Evolutionary conservation across 2,797 vertebrate genomes (phyloP).

Genomic region (Pitangus sulphuratus): DNA sequence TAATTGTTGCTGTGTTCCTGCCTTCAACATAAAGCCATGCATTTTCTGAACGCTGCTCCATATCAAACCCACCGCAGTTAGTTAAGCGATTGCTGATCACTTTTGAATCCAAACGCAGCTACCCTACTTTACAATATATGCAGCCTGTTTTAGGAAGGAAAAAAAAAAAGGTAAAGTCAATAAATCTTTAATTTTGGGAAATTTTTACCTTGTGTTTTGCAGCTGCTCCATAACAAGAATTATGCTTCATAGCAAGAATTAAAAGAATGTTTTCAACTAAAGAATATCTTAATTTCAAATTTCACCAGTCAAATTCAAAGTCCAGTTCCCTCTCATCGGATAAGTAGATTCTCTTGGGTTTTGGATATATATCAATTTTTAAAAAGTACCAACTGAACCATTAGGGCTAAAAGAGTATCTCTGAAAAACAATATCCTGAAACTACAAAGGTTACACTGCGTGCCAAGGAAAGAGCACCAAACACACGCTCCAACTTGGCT

Average conservation of each 20-base stretch:
- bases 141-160: not conserved
- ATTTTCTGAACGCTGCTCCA: not conserved
- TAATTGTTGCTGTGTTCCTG: not conserved
- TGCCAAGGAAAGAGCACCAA: not conserved
- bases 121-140: not conserved
- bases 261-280: not conserved
- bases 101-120: not conserved
- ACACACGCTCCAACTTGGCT: not conserved
- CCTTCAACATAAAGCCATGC: not conserved
- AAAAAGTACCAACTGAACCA: not conserved
- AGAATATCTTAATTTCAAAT: not conserved
- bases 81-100: not conserved
- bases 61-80: not conserved
- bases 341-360: not conserved
- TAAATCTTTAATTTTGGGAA: not conserved
- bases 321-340: not conserved
- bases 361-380: not conserved
- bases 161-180: not conserved
- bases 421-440: constrained; percentile 18
- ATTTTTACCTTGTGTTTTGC: not conserved
- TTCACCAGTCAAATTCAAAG: not conserved
- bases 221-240: not conserved
- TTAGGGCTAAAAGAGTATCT: not conserved
- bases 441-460: not conserved
- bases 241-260: not conserved